phyloP scores from a whole-genome alignment of 2,113 vertebrate genomes.

The Circaetus cinerascens region DNA sequence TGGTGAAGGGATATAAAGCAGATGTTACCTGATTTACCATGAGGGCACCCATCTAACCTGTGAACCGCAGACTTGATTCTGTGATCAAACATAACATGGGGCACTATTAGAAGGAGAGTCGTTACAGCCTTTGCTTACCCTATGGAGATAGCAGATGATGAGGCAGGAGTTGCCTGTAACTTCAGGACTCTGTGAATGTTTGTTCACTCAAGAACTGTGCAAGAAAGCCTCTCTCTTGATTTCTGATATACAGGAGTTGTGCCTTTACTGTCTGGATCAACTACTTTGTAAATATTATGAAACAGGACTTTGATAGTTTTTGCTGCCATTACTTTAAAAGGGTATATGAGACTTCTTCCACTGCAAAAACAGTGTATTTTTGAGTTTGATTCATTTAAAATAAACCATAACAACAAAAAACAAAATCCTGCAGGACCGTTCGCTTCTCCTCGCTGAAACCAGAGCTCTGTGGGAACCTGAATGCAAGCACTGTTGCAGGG shows the following conservation, averaged over 20 bases:
- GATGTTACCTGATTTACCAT: not conserved
- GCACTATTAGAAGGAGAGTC: not conserved
- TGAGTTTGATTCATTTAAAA: not conserved
- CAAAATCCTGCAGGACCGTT: not conserved
- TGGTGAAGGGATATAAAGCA: not conserved
- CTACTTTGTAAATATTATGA: not conserved
- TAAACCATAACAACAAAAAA: not conserved
- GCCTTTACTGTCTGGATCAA: not conserved
- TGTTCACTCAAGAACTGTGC: not conserved
- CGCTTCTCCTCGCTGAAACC: not conserved
- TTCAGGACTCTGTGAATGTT: not conserved
- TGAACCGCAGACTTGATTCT: fast-evolving
- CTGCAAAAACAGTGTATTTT: not conserved
- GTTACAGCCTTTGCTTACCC: not conserved
- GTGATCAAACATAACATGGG: not conserved
- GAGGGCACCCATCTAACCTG: not conserved
- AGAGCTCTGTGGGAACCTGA: not conserved
- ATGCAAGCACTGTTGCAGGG: not conserved
- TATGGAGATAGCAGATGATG: not conserved
- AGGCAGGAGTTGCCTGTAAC: not conserved
- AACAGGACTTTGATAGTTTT: not conserved
- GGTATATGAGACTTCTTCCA: not conserved
- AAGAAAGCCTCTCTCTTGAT: not conserved
- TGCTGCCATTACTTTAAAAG: not conserved
- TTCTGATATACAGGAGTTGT: not conserved